Evolutionary conservation across 2,888 invertebrate species (phyloP), one percentile per base, ranked within the genome.

Genomic region (Hoplodrina ambigua): DNA sequence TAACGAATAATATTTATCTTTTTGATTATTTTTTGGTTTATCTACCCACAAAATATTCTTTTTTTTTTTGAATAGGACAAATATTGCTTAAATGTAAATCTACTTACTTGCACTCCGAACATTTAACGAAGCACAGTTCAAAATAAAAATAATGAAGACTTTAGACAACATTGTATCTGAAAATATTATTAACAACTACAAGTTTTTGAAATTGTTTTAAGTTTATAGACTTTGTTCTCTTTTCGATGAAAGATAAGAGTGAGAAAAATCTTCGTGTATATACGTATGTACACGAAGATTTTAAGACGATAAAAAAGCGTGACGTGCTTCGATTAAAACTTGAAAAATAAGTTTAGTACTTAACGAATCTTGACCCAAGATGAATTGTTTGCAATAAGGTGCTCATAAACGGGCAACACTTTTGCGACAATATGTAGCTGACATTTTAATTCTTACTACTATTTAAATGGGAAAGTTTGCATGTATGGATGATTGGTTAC

Each of bases 61-160:
- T n/a, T n/a, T n/a, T n/a, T n/a, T n/a, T n/a, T n/a, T n/a, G n/a
- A n/a, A 41, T 41, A 11, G 11, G 41, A 11, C 0, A 41, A 3
- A 41, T 2, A 13, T 41, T 41, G n/a, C n/a, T 11, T 41, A 13
- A 11, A 4, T n/a, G 3, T 1, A 41, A 41, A 41, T 2, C 2
- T 20, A 69, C 69, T 70, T 70, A 70, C 69, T 70, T 50, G 70
- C 58, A 33, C 20, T 70, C 6, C 41, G 7, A 41, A 41, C 41
- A 30, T 41, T 33, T n/a, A 33, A n/a, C 11, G 50, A 33, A 25
- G 11, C 30, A 69, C 41, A 58, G 41, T 33, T 17, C n/a, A 69
- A 44, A 70, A 13, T 33, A 2, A 59, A 50, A 4, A 69, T 15
- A 10, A 58, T 6, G 1, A 52, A 44, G n/a, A 58, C n/a, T 8